These are phyloP conservation scores for Leguminivora glycinivorella DNA, from an alignment of 1,140 invertebrate species.

Conservation along the genomic window DNA sequence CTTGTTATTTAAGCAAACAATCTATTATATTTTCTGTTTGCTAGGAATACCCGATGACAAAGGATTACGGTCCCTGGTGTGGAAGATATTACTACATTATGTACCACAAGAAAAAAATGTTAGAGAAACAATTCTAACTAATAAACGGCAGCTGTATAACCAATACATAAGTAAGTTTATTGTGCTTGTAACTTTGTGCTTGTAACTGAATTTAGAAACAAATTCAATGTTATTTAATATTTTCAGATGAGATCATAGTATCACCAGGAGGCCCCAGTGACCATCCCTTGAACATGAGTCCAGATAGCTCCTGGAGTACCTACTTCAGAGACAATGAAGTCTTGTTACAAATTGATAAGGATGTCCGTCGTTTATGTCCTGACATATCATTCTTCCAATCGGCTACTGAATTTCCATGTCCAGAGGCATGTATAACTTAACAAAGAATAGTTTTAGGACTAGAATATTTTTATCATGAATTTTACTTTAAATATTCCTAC, in stretches of 20 bases:
- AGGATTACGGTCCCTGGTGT: conserved; percentile 87
- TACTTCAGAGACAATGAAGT: conserved; percentile 98
- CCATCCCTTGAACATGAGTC: conserved; percentile 96
- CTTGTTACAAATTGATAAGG: conserved; percentile 97
- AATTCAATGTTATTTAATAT: not conserved
- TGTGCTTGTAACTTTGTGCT: conserved; percentile 2
- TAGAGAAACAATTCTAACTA: conserved; percentile 83
- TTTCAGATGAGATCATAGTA: conserved; percentile 89
- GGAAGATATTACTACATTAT: conserved; percentile 92
- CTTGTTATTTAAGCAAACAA: not conserved
- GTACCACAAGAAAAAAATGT: conserved; percentile 83
- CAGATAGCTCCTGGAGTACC: conserved; percentile 95
- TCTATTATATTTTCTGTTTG: conserved; percentile 28
- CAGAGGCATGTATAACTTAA: conserved; percentile 79
- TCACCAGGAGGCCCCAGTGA: conserved; percentile 86
- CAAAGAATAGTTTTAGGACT: too few relatives aligned
- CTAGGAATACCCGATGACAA: conserved; percentile 91
- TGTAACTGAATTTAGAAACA: too few relatives aligned
- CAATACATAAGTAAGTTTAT: conserved; percentile 88
- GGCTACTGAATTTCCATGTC: conserved; percentile 91
- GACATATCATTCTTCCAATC: conserved; percentile 98
- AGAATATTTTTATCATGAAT: too few relatives aligned
- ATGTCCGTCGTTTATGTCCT: conserved; percentile 95
- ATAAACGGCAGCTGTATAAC: conserved; percentile 88
- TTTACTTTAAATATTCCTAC: too few relatives aligned